phyloP scores from a whole-genome alignment of 2,113 vertebrate genomes.

The Rhodinocichla rosea region DNA sequence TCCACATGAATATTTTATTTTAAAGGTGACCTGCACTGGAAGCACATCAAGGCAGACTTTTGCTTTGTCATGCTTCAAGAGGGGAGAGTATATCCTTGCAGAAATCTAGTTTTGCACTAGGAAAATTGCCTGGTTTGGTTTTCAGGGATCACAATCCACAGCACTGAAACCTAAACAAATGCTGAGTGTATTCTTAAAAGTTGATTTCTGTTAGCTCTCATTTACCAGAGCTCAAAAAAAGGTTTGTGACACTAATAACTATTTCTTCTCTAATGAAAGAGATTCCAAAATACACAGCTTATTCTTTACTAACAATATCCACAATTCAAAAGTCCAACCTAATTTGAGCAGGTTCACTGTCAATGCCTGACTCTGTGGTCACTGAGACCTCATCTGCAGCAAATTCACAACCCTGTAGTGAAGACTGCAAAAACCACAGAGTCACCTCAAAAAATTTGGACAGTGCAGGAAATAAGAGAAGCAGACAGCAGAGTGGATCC shows the following conservation, averaged over 20 bases:
- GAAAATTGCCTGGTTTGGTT: not conserved
- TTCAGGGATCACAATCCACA: not conserved
- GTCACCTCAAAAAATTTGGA: not conserved
- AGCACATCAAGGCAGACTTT: not conserved
- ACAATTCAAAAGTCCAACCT: not conserved
- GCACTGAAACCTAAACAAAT: not conserved
- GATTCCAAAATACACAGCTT: not conserved
- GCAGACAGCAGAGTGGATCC: not conserved
- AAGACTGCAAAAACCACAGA: not conserved
- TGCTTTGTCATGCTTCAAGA: constrained; percentile 31
- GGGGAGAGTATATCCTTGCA: not conserved
- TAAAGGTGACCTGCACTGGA: constrained; percentile 44
- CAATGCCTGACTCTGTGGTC: not conserved
- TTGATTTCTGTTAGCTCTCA: not conserved
- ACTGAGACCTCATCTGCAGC: not conserved
- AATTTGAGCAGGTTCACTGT: not conserved
- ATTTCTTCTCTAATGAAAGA: not conserved
- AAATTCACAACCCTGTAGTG: not conserved
- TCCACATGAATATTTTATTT: constrained; percentile 29
- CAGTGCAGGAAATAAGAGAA: not conserved
- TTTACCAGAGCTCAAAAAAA: not conserved
- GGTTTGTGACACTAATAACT: not conserved
- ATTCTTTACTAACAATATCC: not conserved
- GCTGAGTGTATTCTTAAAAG: not conserved
- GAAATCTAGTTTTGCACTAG: not conserved